These are phyloP conservation scores for Okapia johnstoni DNA, from an alignment of 2,113 vertebrate genomes.

Conservation along the genomic window DNA sequence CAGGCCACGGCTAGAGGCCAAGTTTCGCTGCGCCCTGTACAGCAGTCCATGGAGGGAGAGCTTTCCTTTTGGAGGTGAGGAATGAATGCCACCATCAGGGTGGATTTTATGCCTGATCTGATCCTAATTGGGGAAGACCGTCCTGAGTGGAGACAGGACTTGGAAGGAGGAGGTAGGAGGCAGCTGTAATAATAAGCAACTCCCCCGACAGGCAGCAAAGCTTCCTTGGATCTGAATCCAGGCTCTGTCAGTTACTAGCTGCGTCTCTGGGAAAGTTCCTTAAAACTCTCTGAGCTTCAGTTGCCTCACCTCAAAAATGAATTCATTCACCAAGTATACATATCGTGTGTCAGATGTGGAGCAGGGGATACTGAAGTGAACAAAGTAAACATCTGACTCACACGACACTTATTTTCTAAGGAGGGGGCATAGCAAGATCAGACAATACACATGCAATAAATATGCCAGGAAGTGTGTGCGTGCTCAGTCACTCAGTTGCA, in stretches of 20 bases:
- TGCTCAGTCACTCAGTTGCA: background rate
- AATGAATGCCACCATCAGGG: background rate
- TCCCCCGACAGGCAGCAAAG: background rate
- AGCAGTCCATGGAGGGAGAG: too few relatives aligned
- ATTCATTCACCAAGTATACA: background rate
- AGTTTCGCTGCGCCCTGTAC: background rate
- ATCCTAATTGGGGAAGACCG: background rate
- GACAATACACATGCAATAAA: background rate
- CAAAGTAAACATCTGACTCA: background rate
- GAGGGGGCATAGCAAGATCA: background rate
- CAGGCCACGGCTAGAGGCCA: background rate
- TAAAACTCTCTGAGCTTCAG: background rate
- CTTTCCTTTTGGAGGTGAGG: background rate
- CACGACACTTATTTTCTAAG: background rate
- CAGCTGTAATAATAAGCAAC: background rate
- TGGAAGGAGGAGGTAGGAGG: background rate
- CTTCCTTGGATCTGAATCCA: background rate
- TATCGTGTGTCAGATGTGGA: background rate
- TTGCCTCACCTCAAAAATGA: background rate
- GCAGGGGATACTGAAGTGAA: background rate
- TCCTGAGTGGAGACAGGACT: background rate
- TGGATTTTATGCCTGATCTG: background rate
- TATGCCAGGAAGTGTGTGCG: background rate
- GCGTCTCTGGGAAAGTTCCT: background rate
- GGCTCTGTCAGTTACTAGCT: background rate